Base-by-base conservation (phyloP, 1,140 invertebrate species). In the Heliconius himera region DNA sequence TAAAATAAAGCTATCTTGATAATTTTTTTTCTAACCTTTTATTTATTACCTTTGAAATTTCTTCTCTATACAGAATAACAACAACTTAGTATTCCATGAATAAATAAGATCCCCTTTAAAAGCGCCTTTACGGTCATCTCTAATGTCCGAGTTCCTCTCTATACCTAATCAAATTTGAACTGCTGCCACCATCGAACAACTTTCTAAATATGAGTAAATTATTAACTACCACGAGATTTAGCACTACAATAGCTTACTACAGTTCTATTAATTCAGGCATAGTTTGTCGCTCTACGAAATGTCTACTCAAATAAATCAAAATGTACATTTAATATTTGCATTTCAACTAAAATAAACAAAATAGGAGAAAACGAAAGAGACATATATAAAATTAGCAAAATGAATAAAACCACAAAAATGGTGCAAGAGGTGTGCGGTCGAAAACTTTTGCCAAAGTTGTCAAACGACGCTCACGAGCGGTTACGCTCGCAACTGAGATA, bases 331-430 rank as follows among this genome's bases (percentile, higher is more conserved):
- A 26, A 66, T 26, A 66, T 66, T 66, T 29, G 26, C 13, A 26
- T 26, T 29, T 66, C 4, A 66, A 66, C 60, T 22, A 66, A 66
- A 66, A 29, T 60, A 29, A 3, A 29, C 11, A 51, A 6, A 51
- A 66, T 46, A 46, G 41, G 26, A 66, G 60, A 29, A 29, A 66
- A 29, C 6, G 13, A 66, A 26, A 66, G 26, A 36, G 72, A 72
- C 36, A 22, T 54, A 51, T 77, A 71, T 20, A 38, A 77, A 77
- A 70, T 70, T 33, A n/a, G 38, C 60, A 66, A 49, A 79, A 74
- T 38, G 70, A 75, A 79, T 79, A 75, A 79, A 72, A 56, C 78
- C 54, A 51, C 72, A 71, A 72, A 79, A 79, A 79, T 79, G 78
- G 73, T 9, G 41, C 76, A 73, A 46, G 76, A 54, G 78, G 72